Percentiles rank a stretch among this genome's conserved stretches.
These are phyloP conservation scores for Cantharis rufa DNA, from an alignment of 2,888 invertebrate genomes.

Conservation along the genomic window DNA sequence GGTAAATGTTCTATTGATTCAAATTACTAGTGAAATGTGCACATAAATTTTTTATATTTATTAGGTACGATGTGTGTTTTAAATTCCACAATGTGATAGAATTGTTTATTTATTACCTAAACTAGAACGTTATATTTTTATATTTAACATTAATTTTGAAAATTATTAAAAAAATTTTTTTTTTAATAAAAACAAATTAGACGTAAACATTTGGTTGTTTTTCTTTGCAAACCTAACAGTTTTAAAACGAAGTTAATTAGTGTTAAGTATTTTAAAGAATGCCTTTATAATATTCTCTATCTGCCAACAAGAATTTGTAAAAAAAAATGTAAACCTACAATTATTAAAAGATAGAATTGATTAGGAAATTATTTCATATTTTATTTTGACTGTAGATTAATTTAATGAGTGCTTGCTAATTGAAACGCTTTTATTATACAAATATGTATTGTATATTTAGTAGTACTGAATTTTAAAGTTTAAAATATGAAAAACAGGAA, in stretches of 20 bases:
- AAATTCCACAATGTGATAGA: not conserved
- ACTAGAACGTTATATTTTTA: not conserved
- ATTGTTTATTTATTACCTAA: not conserved
- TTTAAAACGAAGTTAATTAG: not conserved
- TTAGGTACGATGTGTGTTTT: not conserved
- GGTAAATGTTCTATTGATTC: not conserved
- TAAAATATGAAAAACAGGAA: constrained; percentile 4
- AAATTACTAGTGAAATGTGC: not conserved
- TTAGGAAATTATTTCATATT: not conserved
- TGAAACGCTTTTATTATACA: not conserved
- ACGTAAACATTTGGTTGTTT: not conserved
- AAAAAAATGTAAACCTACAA: not conserved
- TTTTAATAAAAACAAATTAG: not conserved
- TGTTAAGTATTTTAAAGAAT: not conserved
- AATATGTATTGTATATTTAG: not conserved
- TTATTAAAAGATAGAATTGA: not conserved
- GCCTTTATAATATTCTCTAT: not conserved
- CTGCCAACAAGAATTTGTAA: not conserved
- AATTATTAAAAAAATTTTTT: not conserved
- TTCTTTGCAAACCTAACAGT: not conserved
- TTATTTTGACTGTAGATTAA: not conserved
- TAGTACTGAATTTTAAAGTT: not conserved
- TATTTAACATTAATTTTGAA: not conserved
- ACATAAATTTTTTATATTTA: not conserved
- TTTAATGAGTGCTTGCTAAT: not conserved